Percentiles rank a stretch among this genome's conserved stretches.
phyloP scores from a whole-genome alignment of 2,113 vertebrate species.

The Salvelinus fontinalis region DNA sequence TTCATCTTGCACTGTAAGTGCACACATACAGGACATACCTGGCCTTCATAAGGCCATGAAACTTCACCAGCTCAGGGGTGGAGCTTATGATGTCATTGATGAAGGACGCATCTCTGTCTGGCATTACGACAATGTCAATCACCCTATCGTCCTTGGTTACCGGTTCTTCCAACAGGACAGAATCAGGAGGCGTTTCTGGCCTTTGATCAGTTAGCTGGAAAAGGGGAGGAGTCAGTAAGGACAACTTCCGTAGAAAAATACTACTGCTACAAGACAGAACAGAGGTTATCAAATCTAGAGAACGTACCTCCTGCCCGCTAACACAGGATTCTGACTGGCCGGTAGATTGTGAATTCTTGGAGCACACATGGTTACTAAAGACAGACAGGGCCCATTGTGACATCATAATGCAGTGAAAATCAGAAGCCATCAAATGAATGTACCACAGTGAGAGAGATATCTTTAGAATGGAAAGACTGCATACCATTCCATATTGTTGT shows the following conservation, averaged over 20 bases:
- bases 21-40: slow-evolving; percentile 63
- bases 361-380: slow-evolving; percentile 59
- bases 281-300: not conserved
- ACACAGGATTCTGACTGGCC: slow-evolving; percentile 26
- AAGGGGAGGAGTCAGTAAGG: not conserved
- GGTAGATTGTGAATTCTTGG: slow-evolving; percentile 53
- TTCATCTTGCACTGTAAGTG: no score
- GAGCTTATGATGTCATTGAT: slow-evolving; percentile 73
- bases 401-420: not conserved
- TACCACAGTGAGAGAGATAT: not conserved
- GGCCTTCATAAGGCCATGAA: slow-evolving; percentile 48
- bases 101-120: slow-evolving; percentile 50
- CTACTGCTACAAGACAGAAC: not conserved
- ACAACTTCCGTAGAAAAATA: not conserved
- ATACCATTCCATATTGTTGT: not conserved
- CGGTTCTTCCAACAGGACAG: slow-evolving; percentile 41
- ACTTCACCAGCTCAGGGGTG: slow-evolving; percentile 72
- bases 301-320: slow-evolving; percentile 13
- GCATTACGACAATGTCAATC: slow-evolving; percentile 22
- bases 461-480: not conserved
- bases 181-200: slow-evolving; percentile 46
- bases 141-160: slow-evolving; percentile 33
- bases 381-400: not conserved
- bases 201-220: slow-evolving; percentile 44
- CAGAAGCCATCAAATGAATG: not conserved